A percentile compares a stretch with the other conserved stretches of the same genome.
Evolutionary conservation across 35 echinoderm and acorn worm species (phyloP).

Genomic region (Strongylocentrotus purpuratus): DNA sequence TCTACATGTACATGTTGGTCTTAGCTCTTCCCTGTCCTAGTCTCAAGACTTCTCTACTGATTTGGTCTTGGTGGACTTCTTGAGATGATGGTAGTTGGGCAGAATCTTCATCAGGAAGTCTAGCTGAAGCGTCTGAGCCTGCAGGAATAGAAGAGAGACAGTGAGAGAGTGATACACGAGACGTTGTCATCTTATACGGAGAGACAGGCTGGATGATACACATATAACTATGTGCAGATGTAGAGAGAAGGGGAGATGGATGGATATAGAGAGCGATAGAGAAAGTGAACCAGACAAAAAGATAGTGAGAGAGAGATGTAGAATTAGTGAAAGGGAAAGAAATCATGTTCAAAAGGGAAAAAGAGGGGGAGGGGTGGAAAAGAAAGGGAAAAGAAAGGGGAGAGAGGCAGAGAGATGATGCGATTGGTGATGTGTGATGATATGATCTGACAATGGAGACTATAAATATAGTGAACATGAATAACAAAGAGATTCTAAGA

Average conservation of each 20-base stretch:
- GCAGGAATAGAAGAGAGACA: background rate
- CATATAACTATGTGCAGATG: background rate
- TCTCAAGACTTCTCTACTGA: conserved; percentile 43
- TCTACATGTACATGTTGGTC: conserved; percentile 32
- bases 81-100: conserved; percentile 92
- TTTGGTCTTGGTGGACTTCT: conserved; percentile 83
- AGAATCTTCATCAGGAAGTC: conserved; percentile 94
- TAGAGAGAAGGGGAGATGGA: background rate
- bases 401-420: too few relatives aligned
- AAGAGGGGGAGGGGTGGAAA: too few relatives aligned
- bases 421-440: too few relatives aligned
- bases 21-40: background rate
- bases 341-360: too few relatives aligned
- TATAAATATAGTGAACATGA: too few relatives aligned
- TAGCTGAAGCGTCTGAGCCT: conserved; percentile 88
- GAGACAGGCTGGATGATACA: background rate
- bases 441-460: too few relatives aligned
- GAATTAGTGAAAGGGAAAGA: background rate
- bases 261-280: background rate
- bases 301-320: background rate
- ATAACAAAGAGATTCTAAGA: too few relatives aligned
- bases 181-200: background rate
- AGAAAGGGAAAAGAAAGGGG: too few relatives aligned
- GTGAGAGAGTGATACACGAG: background rate
- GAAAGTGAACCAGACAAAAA: background rate